Evolutionary conservation across 2,888 invertebrate species (phyloP), one percentile per base, ranked within the genome.

Genomic region (Pterobdella sp.): DNA sequence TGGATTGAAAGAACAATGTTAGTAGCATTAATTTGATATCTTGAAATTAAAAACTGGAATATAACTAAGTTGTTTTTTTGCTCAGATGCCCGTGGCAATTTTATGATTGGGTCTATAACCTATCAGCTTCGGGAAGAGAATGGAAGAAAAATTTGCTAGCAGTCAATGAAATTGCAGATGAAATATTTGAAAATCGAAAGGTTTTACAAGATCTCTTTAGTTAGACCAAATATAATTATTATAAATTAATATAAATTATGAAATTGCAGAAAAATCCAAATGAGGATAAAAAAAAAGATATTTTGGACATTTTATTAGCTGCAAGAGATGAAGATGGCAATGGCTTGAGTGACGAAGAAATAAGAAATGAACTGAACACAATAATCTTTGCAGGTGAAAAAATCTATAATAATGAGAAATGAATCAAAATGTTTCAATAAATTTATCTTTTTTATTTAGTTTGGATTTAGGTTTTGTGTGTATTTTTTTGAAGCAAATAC

Each of bases 291-390:
- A 76, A 76, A 34, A 60, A 72, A 52, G 77, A 77, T 72, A 77
- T 77, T 68, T 36, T 77, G 36, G 77, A 77, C 52, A 72, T 77
- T 42, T 68, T 77, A 7, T 67, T 77, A 68, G 64, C 73, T 7
- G 77, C 77, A 2, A 65, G 69, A n/a, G 78, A 75, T 71, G 79
- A 80, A 56, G 75, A 78, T 74, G 81, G 80, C 1, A 63, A 75
- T 22, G 80, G 81, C 3, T 67, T 82, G 71, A 78, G 80, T 29
- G 76, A 77, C 56, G 29, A 72, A 4, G 81, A 82, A 49, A 81
- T 82, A 31, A 68, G 79, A 73, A 78, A 79, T 72, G 81, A 80
- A 77, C 81, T 80, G 0, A 79, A 81, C 71, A 81, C 80, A 0
- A 75, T 77, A 42, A 64, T 77, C 36, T 77, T 77, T 75, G 77